Conservation (phyloP, 2,113 vertebrate species). For the Tragelaphus strepsiceros region DNA sequence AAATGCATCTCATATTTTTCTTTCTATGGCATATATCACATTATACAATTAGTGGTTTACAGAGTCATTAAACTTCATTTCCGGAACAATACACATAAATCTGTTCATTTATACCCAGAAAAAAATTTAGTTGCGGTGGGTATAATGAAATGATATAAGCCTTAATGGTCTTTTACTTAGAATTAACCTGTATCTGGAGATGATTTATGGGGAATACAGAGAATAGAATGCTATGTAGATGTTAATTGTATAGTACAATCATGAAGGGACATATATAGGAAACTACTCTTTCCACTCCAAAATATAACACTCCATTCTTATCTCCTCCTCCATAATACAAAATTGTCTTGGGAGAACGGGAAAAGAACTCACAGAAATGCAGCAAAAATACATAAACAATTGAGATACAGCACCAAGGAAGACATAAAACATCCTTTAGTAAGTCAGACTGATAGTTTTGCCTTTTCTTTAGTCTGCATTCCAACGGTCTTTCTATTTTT, state of each 20-base stretch:
- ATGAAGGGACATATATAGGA: not conserved
- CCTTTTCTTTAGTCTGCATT: slow-evolving; percentile 33
- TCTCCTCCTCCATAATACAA: slow-evolving; percentile 21
- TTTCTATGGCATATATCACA: not conserved
- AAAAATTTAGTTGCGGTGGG: not conserved
- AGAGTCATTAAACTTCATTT: not conserved
- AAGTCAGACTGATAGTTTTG: slow-evolving; percentile 51
- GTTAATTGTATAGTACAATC: slow-evolving; percentile 20
- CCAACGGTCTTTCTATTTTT: slow-evolving; percentile 63
- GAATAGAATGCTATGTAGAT: not conserved
- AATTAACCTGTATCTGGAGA: not conserved
- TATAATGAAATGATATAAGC: not conserved
- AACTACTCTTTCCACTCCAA: not conserved
- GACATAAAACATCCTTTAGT: slow-evolving; percentile 26
- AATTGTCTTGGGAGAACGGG: slow-evolving; percentile 53
- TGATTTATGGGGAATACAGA: not conserved
- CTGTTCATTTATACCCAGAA: not conserved
- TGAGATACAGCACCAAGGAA: slow-evolving; percentile 8
- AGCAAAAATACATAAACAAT: not conserved
- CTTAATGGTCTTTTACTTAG: not conserved
- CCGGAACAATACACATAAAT: not conserved
- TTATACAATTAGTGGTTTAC: slow-evolving; percentile 28
- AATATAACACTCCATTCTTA: not conserved
- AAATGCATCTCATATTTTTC: not conserved
- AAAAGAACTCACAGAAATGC: slow-evolving; percentile 18